Evolutionary conservation across 2,888 invertebrate species (phyloP), one percentile per base, ranked within the genome.

Genomic region (Strigamia crassipes): DNA sequence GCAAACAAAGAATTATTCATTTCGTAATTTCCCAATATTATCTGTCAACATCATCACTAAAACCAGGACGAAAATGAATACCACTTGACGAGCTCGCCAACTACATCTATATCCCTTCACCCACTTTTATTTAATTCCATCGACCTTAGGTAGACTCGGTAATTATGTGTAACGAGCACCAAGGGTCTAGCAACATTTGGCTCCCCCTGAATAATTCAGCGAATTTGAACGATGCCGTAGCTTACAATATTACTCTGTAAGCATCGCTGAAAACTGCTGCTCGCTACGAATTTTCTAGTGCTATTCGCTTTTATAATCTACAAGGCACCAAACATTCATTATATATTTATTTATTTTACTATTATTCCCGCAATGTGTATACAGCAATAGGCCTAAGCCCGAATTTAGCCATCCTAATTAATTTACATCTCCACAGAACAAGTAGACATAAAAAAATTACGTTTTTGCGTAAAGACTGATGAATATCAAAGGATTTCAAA

Each of bases 181-280:
- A 61, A 21, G 61, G 61, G 61, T 61, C 61, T n/a, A 61, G 61
- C 61, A 61, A 61, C 61, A 61, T 61, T 61, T 61, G 61, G 61
- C 61, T 61, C 21, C 61, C 61, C 18, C 61, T 61, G 61, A 61
- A 61, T 61, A 61, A 61, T 61, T 61, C 61, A 61, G 6, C 18
- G 61, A 15, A 61, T 61, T 61, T 61, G 61, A 61, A 61, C 61
- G 61, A 61, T n/a, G 61, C 61, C 61, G 18, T 61, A 61, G 61
- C 61, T 61, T 61, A 61, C 18, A 61, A 61, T 61, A 61, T 61
- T 61, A 9, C n/a, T 61, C 3, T 61, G 61, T 61, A 61, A 61
- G 61, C 61, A 61, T 15, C 61, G 23, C 61, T 61, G 61, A 61
- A 61, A 61, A 61, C 10, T 61, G 18, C 61, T 2, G 56, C 13